Conservation (phyloP, 1,140 invertebrate species). For the Myzus persicae region DNA sequence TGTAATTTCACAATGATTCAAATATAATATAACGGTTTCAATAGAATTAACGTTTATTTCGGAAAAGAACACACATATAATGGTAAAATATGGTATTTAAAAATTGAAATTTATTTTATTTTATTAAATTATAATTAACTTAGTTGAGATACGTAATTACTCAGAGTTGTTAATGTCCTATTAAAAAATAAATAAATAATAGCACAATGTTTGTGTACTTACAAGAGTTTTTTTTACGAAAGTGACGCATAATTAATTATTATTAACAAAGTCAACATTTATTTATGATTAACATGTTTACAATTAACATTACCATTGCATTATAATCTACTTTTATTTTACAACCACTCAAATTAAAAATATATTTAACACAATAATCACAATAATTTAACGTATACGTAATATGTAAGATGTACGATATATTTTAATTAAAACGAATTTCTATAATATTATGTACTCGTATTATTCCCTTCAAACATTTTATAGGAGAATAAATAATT, state of each 20-base stretch:
- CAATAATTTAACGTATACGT: not conserved
- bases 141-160: not conserved
- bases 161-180: not conserved
- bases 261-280: not conserved
- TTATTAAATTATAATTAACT: not conserved
- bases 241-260: not conserved
- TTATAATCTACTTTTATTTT: not conserved
- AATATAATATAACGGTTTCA: not conserved
- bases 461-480: not conserved
- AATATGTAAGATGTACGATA: not conserved
- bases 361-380: not conserved
- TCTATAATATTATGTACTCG: not conserved
- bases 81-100: not conserved
- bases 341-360: not conserved
- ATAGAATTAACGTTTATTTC: not conserved
- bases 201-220: not conserved
- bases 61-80: not conserved
- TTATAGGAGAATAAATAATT: too few species aligned
- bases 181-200: constrained; percentile 21
- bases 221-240: not conserved
- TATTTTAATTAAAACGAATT: not conserved
- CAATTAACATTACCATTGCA: not conserved
- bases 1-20: not conserved
- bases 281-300: not conserved
- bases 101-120: not conserved